phyloP scores from a whole-genome alignment of 2,113 vertebrate genomes.

The Austrofundulus limnaeus region DNA sequence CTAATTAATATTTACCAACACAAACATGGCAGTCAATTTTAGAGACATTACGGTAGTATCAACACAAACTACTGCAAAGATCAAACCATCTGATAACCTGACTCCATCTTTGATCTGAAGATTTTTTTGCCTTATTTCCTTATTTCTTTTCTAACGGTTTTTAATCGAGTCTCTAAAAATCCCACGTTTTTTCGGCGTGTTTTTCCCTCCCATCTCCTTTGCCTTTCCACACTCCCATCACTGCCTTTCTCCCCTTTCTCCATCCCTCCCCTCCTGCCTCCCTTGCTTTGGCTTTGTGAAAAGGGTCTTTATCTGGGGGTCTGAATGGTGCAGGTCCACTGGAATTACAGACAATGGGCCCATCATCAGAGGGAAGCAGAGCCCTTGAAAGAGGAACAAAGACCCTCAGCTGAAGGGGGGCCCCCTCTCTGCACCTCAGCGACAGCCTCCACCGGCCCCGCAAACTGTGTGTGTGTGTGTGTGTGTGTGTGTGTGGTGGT shows the following conservation, averaged over 20 bases:
- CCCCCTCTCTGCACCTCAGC: conserved; percentile 65
- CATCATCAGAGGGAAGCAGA: conserved; percentile 76
- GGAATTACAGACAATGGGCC: conserved; percentile 70
- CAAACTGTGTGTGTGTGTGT: conserved; percentile 36
- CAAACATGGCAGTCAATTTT: too few relatives aligned
- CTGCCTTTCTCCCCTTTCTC: conserved; percentile 45
- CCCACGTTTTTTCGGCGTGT: conserved; percentile 24
- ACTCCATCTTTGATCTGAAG: conserved; percentile 49
- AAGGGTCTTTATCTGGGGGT: conserved; percentile 69
- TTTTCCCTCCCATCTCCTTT: conserved; percentile 38
- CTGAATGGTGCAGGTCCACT: conserved; percentile 73
- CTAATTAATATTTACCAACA: too few relatives aligned
- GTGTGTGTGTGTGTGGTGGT: too few relatives aligned
- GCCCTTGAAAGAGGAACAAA: conserved; percentile 74
- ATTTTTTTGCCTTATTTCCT: conserved; percentile 16
- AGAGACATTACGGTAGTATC: too few relatives aligned
- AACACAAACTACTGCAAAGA: conserved; percentile 38
- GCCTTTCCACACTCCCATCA: conserved; percentile 62
- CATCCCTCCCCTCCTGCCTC: conserved; percentile 41
- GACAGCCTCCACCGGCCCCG: conserved; percentile 48
- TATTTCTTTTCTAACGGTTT: conserved; percentile 8
- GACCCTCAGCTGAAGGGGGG: conserved; percentile 59
- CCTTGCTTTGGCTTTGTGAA: conserved; percentile 60
- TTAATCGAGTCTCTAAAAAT: conserved; percentile 11
- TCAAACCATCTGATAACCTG: conserved; percentile 31